Base-by-base conservation (phyloP, 1,140 invertebrate species). In the Campoletis sonorensis region DNA sequence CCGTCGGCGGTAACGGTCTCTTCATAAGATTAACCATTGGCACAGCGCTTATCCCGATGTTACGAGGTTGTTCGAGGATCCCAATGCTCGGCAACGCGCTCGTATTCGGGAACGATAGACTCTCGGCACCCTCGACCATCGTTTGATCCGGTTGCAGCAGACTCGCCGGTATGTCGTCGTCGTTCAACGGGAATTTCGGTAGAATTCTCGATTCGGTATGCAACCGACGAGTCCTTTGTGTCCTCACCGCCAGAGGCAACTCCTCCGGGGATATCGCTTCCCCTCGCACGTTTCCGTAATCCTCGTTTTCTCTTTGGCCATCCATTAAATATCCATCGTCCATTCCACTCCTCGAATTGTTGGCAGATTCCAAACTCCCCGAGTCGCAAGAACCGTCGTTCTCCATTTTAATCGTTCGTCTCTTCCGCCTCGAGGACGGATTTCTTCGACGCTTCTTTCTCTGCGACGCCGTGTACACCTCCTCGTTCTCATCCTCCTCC, bases 401-500 rank as follows among this genome's bases (percentile, higher is more conserved):
- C 51, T 77, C 73, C 8, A 37, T 33, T 54, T 77, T 77, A 3
- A 78, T 67, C 1, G 21, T 7, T 11, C 76, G 54, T 23, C 37
- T 64, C 15, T 78, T 64, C 1, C 76, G 76, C 33, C 18, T 64
- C 2, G 76, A 7, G 58, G 3, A 26, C 23, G n/a, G 7, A 1
- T 67, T 7, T 23, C 23, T 64, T 67, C 76, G 76, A 26, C 76
- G 76, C 8, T 64, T 77, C 15, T 64, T 77, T 18, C 21, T 26
- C 18, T 81, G 79, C 15, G 87, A 87, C 15, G 72, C 33, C 0
- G 5, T 64, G 21, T 88, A 90, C 0, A 83, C 84, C n/a, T 85
- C 85, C 11, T 91, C 90, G 0, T 91, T 88, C 16, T 91, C 88
- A 58, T 89, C 90, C 18, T 92, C 90, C 64, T 89, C 87, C 0